Percentiles rank a stretch among this genome's conserved stretches.
Evolutionary conservation across 1,140 invertebrate species (phyloP).

Genomic region (Holotrichia oblita): DNA sequence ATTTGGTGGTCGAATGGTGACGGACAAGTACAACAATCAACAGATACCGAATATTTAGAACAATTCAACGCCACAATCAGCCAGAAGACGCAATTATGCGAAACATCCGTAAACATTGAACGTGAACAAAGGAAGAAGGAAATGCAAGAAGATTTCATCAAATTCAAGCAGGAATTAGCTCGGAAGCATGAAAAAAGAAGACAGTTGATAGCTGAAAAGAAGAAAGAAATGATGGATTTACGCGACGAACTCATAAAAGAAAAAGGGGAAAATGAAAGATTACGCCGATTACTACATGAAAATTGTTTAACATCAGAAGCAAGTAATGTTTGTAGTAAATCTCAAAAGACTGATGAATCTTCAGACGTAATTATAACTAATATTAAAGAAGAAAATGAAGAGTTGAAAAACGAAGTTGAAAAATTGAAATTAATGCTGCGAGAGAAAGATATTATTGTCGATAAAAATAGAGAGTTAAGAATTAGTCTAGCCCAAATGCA

Average conservation of each 20-base stretch:
- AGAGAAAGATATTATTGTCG: constrained; percentile 55
- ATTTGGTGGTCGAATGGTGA: constrained; percentile 35
- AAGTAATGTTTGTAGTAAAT: constrained; percentile 38
- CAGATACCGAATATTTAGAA: constrained; percentile 18
- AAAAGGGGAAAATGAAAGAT: constrained; percentile 61
- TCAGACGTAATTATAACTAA: constrained; percentile 52
- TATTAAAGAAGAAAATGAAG: constrained; percentile 60
- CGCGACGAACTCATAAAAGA: constrained; percentile 65
- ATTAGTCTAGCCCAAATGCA: constrained; percentile 69
- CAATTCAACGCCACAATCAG: constrained; percentile 34
- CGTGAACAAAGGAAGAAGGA: constrained; percentile 40
- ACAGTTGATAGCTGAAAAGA: constrained; percentile 66
- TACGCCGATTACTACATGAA: constrained; percentile 43
- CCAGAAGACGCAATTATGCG: constrained; percentile 10
- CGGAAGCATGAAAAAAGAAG: constrained; percentile 67
- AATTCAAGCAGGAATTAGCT: constrained; percentile 68
- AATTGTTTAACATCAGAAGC: constrained; percentile 25
- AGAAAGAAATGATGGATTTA: constrained; percentile 66
- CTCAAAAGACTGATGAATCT: constrained; percentile 38
- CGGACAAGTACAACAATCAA: neutral
- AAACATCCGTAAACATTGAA: constrained; percentile 5
- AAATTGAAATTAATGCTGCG: constrained; percentile 54
- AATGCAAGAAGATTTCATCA: constrained; percentile 59
- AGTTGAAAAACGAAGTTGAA: no score
- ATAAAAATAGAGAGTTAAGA: constrained; percentile 64